phyloP scores from a whole-genome alignment of 2,113 vertebrate species.

The Macquaria ambigua region DNA sequence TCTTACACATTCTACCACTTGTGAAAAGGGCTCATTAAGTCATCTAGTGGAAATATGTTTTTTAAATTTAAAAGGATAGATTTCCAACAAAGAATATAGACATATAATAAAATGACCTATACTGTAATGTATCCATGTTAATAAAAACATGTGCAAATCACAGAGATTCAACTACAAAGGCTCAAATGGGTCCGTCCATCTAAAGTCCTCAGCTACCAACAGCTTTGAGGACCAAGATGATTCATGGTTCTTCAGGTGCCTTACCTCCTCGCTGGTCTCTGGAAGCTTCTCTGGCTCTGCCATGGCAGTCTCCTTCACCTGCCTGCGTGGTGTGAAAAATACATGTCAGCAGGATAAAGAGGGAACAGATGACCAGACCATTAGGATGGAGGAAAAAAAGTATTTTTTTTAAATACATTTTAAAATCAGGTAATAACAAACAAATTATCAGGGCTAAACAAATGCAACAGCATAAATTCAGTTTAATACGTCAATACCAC shows the following conservation, averaged over 20 bases:
- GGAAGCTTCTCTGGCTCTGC: slow-evolving; percentile 76
- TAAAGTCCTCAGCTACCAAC: slow-evolving; percentile 14
- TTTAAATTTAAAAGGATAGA: not conserved
- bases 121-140: slow-evolving; percentile 5
- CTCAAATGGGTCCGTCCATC: not conserved
- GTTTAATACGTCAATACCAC: not conserved
- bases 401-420: not conserved
- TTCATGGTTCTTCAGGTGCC: slow-evolving; percentile 28
- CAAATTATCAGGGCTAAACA: not conserved
- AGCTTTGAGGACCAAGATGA: slow-evolving; percentile 28
- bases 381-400: not conserved
- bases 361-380: not conserved
- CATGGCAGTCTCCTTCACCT: slow-evolving; percentile 74
- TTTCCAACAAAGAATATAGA: slow-evolving; percentile 13
- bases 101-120: not conserved
- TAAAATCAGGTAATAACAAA: not conserved
- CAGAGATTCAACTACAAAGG: slow-evolving; percentile 15
- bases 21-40: slow-evolving; percentile 19
- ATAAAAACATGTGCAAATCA: slow-evolving; percentile 12
- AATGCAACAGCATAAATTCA: not conserved
- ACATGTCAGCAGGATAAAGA: not conserved
- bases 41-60: slow-evolving; percentile 7
- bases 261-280: slow-evolving; percentile 84
- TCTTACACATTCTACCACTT: slow-evolving; percentile 42
- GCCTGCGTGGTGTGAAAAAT: slow-evolving; percentile 59